Percentiles rank a stretch among this genome's conserved stretches.
These are phyloP conservation scores for Caretta caretta DNA, from an alignment of 2,113 vertebrate species.

Conservation along the genomic window DNA sequence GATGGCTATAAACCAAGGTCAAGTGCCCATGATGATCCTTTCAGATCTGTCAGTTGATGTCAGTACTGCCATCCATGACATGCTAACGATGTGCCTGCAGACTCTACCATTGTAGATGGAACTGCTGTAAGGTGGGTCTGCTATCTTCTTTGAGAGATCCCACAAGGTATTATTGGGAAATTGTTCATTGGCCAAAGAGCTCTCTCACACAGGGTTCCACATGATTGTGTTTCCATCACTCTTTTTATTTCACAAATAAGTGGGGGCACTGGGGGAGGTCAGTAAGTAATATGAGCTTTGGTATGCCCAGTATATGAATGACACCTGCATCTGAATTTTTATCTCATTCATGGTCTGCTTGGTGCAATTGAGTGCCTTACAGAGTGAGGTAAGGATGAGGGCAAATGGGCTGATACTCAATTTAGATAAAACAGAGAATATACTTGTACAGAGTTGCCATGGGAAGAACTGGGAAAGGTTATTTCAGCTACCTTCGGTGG, in stretches of 20 bases:
- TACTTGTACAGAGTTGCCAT: too few species aligned
- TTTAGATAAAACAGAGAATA: background rate
- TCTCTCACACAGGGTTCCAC: background rate
- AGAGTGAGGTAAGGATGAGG: background rate
- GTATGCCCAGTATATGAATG: background rate
- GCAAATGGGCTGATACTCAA: background rate
- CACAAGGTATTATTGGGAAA: background rate
- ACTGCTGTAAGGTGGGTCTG: background rate
- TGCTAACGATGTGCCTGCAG: background rate
- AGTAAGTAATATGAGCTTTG: background rate
- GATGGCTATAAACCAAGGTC: background rate
- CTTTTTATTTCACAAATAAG: background rate
- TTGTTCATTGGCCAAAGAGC: background rate
- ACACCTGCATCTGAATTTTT: background rate
- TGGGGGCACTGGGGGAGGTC: too few species aligned
- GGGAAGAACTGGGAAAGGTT: too few species aligned
- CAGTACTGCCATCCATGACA: background rate
- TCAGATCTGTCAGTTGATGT: background rate
- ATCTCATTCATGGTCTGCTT: background rate
- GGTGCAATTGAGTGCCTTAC: background rate
- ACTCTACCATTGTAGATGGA: background rate
- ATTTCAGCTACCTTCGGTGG: too few species aligned
- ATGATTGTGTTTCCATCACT: background rate
- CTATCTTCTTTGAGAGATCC: background rate
- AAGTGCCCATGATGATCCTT: background rate